Evolutionary conservation across 2,888 invertebrate genomes (phyloP), one percentile per base, ranked within the genome.

Genomic region (Trichopoda pennipes): DNA sequence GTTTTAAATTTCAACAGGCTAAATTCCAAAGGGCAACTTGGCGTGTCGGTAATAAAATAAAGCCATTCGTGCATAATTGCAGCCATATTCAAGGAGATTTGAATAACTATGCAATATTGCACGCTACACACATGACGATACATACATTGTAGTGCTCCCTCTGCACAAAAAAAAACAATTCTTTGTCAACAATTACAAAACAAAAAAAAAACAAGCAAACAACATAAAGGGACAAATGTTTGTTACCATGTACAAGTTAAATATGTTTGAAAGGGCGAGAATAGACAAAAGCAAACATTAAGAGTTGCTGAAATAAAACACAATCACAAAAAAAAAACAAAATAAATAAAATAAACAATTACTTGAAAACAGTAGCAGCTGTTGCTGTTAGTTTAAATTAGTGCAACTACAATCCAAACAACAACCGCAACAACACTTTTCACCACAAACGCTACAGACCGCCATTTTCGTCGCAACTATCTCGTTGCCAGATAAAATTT

Each of bases 281-380:
- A 28, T 21, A 21, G 14, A 47, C 6, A 3, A 58, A 28, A 44
- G 44, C 32, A 21, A 49, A 38, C 23, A 49, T 35, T 60, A 60
- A 51, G 8, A 19, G 32, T 47, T 19, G n/a, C 28, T 32, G 21
- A 10, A 47, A 28, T n/a, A 2, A 17, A 12, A 63, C 19, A 17
- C 47, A 47, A 38, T 7, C 16, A 23, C 3, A 58, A 58, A n/a
- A 32, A 19, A 58, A 44, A 56, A 21, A 70, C n/a, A n/a, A n/a
- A n/a, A n/a, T n/a, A n/a, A n/a, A 9, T 21, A 19, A 16, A 56
- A 69, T 14, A 69, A 19, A 49, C 21, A 70, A 47, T 58, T 70
- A 56, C 44, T 69, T 69, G 44, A 56, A 12, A 17, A 44, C 55
- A 32, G 12, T 2, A 47, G 49, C 69, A 69, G 69, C 69, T 69